Evolutionary conservation across 2,888 invertebrate species (phyloP).

Genomic region (Calephelis perditalis): DNA sequence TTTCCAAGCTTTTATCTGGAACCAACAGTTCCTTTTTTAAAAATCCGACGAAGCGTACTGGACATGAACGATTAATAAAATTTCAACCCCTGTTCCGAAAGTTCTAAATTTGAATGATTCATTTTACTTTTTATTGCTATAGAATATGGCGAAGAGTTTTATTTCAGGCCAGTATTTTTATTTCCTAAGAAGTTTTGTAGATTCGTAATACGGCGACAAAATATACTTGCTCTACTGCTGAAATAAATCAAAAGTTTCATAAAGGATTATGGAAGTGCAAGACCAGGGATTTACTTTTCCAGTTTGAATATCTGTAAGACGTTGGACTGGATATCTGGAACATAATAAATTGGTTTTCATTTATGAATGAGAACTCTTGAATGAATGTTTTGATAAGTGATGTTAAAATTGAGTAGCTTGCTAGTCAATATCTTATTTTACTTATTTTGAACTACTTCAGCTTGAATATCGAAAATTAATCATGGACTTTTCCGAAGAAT

Average conservation of each 20-base stretch:
- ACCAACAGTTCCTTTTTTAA: constrained; percentile 13
- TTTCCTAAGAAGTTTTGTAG: background rate
- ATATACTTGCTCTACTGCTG: background rate
- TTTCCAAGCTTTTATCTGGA: constrained; percentile 12
- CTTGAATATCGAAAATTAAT: too few species aligned
- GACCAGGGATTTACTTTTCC: background rate
- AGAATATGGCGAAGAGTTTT: constrained; percentile 4
- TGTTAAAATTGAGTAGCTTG: too few species aligned
- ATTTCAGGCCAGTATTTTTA: constrained; percentile 11
- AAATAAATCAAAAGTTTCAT: background rate
- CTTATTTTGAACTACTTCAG: too few species aligned
- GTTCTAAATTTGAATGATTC: constrained; percentile 12
- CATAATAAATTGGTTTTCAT: background rate
- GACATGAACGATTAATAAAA: constrained; percentile 14
- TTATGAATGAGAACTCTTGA: background rate
- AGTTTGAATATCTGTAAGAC: background rate
- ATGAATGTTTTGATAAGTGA: too few species aligned
- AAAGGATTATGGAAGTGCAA: background rate
- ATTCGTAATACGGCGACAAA: background rate
- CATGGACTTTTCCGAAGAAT: too few species aligned
- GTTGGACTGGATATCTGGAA: background rate
- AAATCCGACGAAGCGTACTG: constrained; percentile 10
- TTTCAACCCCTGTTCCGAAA: constrained; percentile 10
- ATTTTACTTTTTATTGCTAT: constrained; percentile 7
- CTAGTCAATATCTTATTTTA: too few species aligned